Conservation (phyloP, 1,140 invertebrate genomes). For the Temnothorax nylanderi region DNA sequence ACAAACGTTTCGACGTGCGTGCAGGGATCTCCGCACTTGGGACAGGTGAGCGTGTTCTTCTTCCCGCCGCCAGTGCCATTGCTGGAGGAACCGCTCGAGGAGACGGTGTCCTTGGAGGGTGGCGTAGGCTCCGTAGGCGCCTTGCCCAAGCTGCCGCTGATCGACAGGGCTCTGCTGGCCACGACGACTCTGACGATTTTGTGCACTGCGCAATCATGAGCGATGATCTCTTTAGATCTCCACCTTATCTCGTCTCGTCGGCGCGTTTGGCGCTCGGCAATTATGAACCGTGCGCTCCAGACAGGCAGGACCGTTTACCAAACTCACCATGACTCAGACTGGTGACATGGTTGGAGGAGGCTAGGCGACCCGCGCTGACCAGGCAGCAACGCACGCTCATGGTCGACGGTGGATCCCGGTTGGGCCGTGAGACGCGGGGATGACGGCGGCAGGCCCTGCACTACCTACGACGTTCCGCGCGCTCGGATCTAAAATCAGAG, state of each 20-base stretch:
- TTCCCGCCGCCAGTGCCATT: constrained; percentile 85
- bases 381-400: constrained; percentile 85
- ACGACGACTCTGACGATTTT: constrained; percentile 83
- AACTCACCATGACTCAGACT: constrained; percentile 79
- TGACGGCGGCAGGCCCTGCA: not conserved
- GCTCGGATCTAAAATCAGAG: constrained; percentile 36
- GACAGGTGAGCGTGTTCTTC: constrained; percentile 92
- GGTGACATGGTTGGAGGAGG: constrained; percentile 81
- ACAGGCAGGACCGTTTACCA: not conserved
- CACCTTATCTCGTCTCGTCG: not conserved
- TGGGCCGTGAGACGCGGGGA: not conserved
- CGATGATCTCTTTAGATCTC: not conserved
- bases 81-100: constrained; percentile 64
- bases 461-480: constrained; percentile 22
- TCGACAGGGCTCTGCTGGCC: constrained; percentile 77
- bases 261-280: no score
- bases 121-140: constrained; percentile 81
- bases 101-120: constrained; percentile 77
- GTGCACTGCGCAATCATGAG: constrained; percentile 73
- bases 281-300: no score
- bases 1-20: constrained; percentile 98
- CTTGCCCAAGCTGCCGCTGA: constrained; percentile 77
- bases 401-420: constrained; percentile 34
- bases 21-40: constrained; percentile 98
- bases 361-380: constrained; percentile 81